Evolutionary conservation across 2,888 invertebrate genomes (phyloP).

Genomic region (Trypoxylon attenuatum): DNA sequence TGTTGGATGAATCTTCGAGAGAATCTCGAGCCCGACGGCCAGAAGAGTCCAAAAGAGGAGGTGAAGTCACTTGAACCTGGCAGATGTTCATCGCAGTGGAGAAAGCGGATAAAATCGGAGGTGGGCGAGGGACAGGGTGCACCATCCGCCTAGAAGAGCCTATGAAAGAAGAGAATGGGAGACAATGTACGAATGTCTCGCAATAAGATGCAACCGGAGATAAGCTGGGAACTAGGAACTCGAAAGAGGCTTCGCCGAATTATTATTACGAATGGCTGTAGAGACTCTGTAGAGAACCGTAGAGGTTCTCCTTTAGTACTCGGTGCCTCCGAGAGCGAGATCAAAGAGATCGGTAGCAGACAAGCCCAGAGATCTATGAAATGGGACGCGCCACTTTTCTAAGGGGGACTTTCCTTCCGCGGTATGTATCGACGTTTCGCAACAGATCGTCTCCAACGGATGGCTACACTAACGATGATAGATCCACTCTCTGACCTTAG

Average conservation of each 20-base stretch:
- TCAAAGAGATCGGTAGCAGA: conserved; percentile 46
- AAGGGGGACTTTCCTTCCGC: conserved; percentile 11
- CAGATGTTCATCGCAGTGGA: conserved; percentile 33
- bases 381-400: conserved; percentile 43
- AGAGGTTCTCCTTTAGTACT: too few relatives aligned
- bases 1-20: neutral
- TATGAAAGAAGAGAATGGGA: conserved; percentile 42
- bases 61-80: conserved; percentile 26
- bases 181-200: conserved; percentile 45
- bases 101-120: conserved; percentile 4
- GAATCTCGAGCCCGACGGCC: neutral
- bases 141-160: conserved; percentile 27
- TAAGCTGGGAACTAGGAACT: conserved; percentile 38
- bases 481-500: conserved; percentile 8
- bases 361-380: conserved; percentile 27
- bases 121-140: conserved; percentile 10
- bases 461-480: conserved; percentile 25
- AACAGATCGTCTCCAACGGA: conserved; percentile 4
- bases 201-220: conserved; percentile 57
- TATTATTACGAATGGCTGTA: conserved; percentile 51
- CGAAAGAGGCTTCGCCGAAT: conserved; percentile 40
- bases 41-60: neutral
- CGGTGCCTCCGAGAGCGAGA: conserved; percentile 38
- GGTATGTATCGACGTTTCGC: conserved; percentile 31
- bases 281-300: too few relatives aligned